Conservation (phyloP, 1,140 invertebrate species). For the Apis laboriosa region DNA sequence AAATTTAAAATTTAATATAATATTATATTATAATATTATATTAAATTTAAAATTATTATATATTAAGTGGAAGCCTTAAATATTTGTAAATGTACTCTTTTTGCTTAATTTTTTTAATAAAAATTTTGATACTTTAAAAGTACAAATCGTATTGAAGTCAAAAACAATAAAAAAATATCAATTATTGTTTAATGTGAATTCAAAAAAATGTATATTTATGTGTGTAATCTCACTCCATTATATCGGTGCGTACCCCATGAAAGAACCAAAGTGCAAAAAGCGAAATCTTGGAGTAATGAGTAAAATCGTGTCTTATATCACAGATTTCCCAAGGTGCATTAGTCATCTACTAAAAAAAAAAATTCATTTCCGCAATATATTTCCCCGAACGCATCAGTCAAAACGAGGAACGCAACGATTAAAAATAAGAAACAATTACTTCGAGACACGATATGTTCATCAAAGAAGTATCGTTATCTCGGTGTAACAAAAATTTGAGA, state of each 20-base stretch:
- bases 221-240: slow-evolving; percentile 35
- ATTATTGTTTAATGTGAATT: background rate
- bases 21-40: too few relatives aligned
- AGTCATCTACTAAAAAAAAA: slow-evolving; percentile 48
- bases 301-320: slow-evolving; percentile 74
- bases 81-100: too few relatives aligned
- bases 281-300: slow-evolving; percentile 52
- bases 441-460: slow-evolving; percentile 19
- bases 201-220: slow-evolving; percentile 2
- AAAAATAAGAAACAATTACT: background rate
- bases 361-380: slow-evolving; percentile 8
- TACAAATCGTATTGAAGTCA: background rate
- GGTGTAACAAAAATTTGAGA: slow-evolving; percentile 3
- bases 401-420: slow-evolving; percentile 35
- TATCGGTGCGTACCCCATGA: slow-evolving; percentile 30
- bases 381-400: slow-evolving; percentile 48
- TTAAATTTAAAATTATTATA: too few relatives aligned
- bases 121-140: background rate
- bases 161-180: background rate
- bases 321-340: slow-evolving; percentile 78
- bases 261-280: slow-evolving; percentile 55
- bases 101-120: background rate
- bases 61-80: too few relatives aligned
- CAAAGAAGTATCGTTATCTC: slow-evolving; percentile 7
- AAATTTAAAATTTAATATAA: too few relatives aligned